Evolutionary conservation across 1,140 invertebrate genomes (phyloP).

Genomic region (Andrena cerasifolii): DNA sequence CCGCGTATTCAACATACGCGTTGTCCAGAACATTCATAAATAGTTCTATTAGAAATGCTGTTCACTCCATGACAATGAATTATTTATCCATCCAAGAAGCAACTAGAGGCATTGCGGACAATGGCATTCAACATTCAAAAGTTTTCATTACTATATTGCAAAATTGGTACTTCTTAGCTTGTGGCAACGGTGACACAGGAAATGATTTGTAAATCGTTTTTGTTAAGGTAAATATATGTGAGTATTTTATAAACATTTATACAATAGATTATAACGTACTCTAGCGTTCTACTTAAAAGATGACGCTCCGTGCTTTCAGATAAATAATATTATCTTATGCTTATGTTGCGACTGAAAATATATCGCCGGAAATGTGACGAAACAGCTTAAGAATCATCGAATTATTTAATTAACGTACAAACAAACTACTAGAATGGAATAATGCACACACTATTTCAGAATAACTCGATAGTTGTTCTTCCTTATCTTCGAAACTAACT

Average conservation of each 20-base stretch:
- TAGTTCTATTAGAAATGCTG: slow-evolving; percentile 28
- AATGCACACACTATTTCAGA: slow-evolving; percentile 23
- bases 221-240: slow-evolving; percentile 45
- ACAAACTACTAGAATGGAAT: slow-evolving; percentile 32
- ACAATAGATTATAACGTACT: background rate
- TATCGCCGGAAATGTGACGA: slow-evolving; percentile 26
- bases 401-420: slow-evolving; percentile 49
- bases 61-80: slow-evolving; percentile 68
- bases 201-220: slow-evolving; percentile 47
- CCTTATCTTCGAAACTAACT: background rate
- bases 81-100: slow-evolving; percentile 74
- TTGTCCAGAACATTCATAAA: slow-evolving; percentile 78
- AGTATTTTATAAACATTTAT: slow-evolving; percentile 33
- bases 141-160: slow-evolving; percentile 43
- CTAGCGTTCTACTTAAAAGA: background rate
- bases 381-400: slow-evolving; percentile 38
- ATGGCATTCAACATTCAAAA: slow-evolving; percentile 42
- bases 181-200: slow-evolving; percentile 15
- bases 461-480: slow-evolving; percentile 29
- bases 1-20: slow-evolving; percentile 80
- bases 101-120: slow-evolving; percentile 54
- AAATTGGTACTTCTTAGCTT: slow-evolving; percentile 33
- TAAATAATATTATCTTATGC: slow-evolving; percentile 44
- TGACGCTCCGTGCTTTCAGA: slow-evolving; percentile 29
- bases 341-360: slow-evolving; percentile 26